These are phyloP conservation scores for Dysmachus trigonus DNA, from an alignment of 2,888 invertebrate species.

Conservation along the genomic window DNA sequence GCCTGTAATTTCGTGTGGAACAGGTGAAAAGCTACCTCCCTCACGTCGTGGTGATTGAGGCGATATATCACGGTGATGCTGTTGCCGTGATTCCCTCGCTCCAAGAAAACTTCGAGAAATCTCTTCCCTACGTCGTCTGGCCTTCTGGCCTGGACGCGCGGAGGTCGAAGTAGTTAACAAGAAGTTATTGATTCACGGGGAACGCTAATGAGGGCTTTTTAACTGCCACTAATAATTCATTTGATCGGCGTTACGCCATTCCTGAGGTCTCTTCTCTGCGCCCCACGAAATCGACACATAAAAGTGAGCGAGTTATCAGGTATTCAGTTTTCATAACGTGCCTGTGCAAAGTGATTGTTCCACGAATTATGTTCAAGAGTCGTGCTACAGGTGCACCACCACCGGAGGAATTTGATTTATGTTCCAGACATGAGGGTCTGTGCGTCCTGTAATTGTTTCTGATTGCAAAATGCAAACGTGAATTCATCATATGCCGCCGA, in stretches of 20 bases:
- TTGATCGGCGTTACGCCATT: constrained; percentile 10
- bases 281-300: background rate
- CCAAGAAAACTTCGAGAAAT: background rate
- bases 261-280: background rate
- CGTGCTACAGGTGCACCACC: constrained; percentile 14
- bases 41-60: constrained; percentile 3
- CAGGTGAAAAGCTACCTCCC: constrained; percentile 36
- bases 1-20: constrained; percentile 12
- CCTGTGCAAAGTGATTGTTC: constrained; percentile 11
- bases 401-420: background rate
- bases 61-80: constrained; percentile 17
- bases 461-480: background rate
- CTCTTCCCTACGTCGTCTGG: background rate
- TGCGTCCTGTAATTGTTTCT: constrained; percentile 5
- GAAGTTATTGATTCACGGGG: constrained; percentile 35
- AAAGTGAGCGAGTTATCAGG: constrained; percentile 23
- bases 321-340: constrained; percentile 24
- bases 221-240: constrained; percentile 28
- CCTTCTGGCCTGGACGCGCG: background rate
- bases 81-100: constrained; percentile 4
- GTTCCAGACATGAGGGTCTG: background rate
- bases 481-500: background rate
- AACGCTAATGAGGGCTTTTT: constrained; percentile 32
- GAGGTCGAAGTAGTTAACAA: constrained; percentile 25
- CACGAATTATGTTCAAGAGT: constrained; percentile 18